phyloP scores from a whole-genome alignment of 2,797 vertebrate species.

The Sphenodon punctatus region DNA sequence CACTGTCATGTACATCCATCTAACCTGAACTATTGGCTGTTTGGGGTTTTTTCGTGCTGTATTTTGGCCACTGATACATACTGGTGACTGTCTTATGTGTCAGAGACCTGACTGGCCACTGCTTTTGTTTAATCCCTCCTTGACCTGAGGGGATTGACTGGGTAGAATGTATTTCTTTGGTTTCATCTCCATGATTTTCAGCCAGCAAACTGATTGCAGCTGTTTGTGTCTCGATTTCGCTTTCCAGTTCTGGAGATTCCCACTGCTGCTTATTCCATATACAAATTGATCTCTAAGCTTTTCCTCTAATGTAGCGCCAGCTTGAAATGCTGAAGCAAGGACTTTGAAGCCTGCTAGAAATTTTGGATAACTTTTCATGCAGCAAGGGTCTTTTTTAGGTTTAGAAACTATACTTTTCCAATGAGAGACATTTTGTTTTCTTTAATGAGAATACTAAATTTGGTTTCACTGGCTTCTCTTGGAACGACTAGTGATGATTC shows the following conservation, averaged over 20 bases:
- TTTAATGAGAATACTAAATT: too few species aligned
- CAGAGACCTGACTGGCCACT: background rate
- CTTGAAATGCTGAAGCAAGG: background rate
- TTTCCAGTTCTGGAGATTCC: too few species aligned
- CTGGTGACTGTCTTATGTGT: background rate
- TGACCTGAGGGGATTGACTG: background rate
- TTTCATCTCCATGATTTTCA: conserved; percentile 6
- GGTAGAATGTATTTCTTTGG: background rate
- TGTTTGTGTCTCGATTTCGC: background rate
- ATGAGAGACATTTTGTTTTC: too few species aligned
- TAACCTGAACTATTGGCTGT: background rate
- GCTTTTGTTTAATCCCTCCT: background rate
- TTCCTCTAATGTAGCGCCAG: background rate
- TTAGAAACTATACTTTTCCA: too few species aligned
- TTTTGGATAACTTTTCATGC: background rate
- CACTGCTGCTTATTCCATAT: too few species aligned
- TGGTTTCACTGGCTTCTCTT: too few species aligned
- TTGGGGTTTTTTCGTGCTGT: background rate
- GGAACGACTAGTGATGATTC: too few species aligned
- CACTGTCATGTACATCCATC: too few species aligned
- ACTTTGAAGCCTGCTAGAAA: background rate
- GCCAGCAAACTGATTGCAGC: background rate
- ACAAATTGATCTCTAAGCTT: background rate
- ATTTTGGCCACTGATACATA: background rate
- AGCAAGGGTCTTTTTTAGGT: too few species aligned